Evolutionary conservation across 2,888 invertebrate genomes (phyloP).

Genomic region (Xylota sylvarum): DNA sequence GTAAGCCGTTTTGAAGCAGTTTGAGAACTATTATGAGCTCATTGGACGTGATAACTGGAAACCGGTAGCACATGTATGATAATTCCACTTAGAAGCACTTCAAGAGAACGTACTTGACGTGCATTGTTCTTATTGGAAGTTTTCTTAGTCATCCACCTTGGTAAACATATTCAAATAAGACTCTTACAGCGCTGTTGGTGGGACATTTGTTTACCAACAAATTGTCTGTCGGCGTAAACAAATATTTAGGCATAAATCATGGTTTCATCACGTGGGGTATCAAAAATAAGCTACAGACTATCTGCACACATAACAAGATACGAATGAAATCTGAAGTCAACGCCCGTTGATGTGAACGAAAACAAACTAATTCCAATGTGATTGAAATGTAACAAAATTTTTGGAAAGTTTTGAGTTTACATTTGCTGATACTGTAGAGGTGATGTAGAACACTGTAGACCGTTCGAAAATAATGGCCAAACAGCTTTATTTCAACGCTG

Average conservation of each 20-base stretch:
- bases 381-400: not conserved
- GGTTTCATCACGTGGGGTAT: not conserved
- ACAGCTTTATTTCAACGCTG: too few relatives aligned
- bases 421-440: too few relatives aligned
- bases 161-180: not conserved
- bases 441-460: too few relatives aligned
- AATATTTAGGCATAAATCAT: not conserved
- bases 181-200: not conserved
- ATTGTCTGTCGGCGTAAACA: not conserved
- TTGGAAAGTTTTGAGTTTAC: not conserved
- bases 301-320: not conserved
- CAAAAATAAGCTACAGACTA: not conserved
- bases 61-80: not conserved
- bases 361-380: not conserved
- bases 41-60: not conserved
- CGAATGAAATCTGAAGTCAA: conserved; percentile 1
- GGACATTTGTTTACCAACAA: conserved; percentile 25
- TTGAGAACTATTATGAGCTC: not conserved
- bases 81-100: not conserved
- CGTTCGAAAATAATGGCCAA: too few relatives aligned
- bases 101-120: not conserved
- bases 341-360: not conserved
- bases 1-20: not conserved
- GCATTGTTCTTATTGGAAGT: not conserved
- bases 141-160: not conserved